Evolutionary conservation across 2,113 vertebrate genomes (phyloP).

Genomic region (Pteropus alecto): DNA sequence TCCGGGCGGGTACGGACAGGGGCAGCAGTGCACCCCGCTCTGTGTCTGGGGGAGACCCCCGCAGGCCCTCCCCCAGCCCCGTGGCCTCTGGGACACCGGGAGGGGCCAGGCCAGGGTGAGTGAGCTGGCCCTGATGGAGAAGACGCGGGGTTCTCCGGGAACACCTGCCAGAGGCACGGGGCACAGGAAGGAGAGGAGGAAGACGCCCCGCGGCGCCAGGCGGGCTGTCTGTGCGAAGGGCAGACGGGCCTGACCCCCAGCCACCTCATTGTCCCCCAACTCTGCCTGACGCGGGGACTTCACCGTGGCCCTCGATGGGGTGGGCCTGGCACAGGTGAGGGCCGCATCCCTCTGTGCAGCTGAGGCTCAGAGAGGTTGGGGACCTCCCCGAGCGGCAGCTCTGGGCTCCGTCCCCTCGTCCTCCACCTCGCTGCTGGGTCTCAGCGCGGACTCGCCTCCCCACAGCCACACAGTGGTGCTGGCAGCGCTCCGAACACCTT

Average conservation of each 20-base stretch:
- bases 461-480: rapidly evolving
- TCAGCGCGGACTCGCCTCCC: too few relatives aligned
- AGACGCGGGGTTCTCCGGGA: neutral
- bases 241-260: rapidly evolving
- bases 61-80: neutral
- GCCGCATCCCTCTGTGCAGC: rapidly evolving
- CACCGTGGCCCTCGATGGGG: rapidly evolving
- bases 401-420: too few relatives aligned
- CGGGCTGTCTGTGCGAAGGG: neutral
- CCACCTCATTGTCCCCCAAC: neutral
- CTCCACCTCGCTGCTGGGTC: neutral
- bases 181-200: neutral
- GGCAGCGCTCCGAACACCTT: too few relatives aligned
- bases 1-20: rapidly evolving
- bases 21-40: neutral
- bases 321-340: rapidly evolving
- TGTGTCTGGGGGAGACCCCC: rapidly evolving
- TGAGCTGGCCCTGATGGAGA: neutral
- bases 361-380: neutral
- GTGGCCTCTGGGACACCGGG: neutral
- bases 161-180: neutral
- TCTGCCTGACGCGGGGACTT: neutral
- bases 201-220: too few relatives aligned
- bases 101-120: neutral
- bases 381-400: neutral